Conservation (phyloP, 1,140 invertebrate species). For the Neomicropteryx cornuta region DNA sequence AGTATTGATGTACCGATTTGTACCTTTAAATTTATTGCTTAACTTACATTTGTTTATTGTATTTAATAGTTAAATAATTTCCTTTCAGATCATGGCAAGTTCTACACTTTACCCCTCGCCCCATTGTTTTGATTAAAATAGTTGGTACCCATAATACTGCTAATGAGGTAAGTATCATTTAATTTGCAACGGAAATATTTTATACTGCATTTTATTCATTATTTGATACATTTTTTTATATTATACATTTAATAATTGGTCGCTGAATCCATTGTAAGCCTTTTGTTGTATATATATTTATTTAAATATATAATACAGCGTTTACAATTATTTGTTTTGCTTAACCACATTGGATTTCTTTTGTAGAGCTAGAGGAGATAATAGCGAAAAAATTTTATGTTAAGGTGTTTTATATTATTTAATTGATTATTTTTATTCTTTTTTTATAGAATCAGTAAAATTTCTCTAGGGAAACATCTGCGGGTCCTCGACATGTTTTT, state of each 20-base stretch:
- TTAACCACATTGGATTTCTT: too few relatives aligned
- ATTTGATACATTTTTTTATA: slow-evolving; percentile 4
- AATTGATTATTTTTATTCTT: too few relatives aligned
- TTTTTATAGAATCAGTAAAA: too few relatives aligned
- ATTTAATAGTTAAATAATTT: slow-evolving; percentile 1
- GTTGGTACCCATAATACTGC: slow-evolving; percentile 94
- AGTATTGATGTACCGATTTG: slow-evolving; percentile 16
- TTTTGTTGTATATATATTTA: slow-evolving; percentile 6
- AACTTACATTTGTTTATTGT: background rate
- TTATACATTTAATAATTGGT: background rate
- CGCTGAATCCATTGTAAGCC: background rate
- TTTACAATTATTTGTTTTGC: background rate
- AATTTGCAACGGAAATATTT: background rate
- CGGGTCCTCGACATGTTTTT: too few relatives aligned
- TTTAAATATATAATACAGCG: slow-evolving; percentile 4
- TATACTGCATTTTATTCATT: background rate
- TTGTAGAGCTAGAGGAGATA: too few relatives aligned
- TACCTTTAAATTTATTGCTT: slow-evolving; percentile 2
- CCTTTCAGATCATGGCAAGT: slow-evolving; percentile 78
- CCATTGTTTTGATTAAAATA: slow-evolving; percentile 90
- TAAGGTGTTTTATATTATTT: too few relatives aligned
- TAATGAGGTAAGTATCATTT: slow-evolving; percentile 64
- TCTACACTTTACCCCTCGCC: slow-evolving; percentile 66
- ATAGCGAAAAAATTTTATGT: too few relatives aligned
- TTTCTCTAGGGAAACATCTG: too few relatives aligned